Evolutionary conservation across 2,113 vertebrate species (phyloP), one percentile per base, ranked within the genome.

Genomic region (Mus pahari): DNA sequence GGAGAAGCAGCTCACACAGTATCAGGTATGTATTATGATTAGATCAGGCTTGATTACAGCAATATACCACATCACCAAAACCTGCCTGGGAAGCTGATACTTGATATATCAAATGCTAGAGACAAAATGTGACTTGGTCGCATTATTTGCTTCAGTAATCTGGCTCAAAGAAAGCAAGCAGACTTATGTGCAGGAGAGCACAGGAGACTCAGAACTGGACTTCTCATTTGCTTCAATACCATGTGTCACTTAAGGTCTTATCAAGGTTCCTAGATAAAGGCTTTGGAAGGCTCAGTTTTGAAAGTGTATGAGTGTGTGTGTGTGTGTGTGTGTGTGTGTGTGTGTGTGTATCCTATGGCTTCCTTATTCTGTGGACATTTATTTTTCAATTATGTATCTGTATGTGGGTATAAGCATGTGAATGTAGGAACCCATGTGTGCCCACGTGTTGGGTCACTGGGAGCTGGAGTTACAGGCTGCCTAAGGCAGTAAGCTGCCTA

Each of bases 21-120:
- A 86, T 79, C 58, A 71, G 22, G 94, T 42, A 89, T 79, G 91
- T 92, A 9, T 4, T 90, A 6, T 2, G 83, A 48, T 88, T 75
- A 81, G 96, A 48, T 88, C 78, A 81, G 96, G 96, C 93, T 78
- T 92, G 90, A 97, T 81, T 95, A 94, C 94, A 96, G 97, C 96
- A 95, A 96, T 94, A 89, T 58, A 89, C 12, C 87, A 82, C 92
- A 92, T 94, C 0, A 86, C 92, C 96, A 97, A 96, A 91, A 66
- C 92, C 95, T 97, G 91, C 1, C 58, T 84, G 95, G 89, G 68
- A 97, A 97, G 88, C 5, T 45, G 68, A 36, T 64, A 93, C 50
- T 50, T 73, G 58, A 86, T 31, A 96, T 90, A 97, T 94, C 91
- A 96, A 96, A 97, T 88, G 31, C 91, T 68, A 28, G 64, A 96